Conservation (phyloP, 2,888 invertebrate species). For the Amiota minor region DNA sequence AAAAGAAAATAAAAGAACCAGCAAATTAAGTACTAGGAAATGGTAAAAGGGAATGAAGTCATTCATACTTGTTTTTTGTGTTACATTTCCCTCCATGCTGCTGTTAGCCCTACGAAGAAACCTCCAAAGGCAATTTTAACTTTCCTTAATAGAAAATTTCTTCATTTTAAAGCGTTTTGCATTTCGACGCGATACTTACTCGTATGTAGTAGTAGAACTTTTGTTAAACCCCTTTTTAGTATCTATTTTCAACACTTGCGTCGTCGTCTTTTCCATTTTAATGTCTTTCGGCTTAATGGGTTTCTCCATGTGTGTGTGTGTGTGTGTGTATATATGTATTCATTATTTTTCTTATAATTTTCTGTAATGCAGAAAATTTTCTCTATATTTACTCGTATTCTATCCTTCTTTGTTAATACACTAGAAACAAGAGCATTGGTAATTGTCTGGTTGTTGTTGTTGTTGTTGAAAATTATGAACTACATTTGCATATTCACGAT, state of each 20-base stretch:
- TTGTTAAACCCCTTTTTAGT: slow-evolving; percentile 32
- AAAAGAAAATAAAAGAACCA: background rate
- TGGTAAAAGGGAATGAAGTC: background rate
- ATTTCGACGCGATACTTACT: slow-evolving; percentile 1
- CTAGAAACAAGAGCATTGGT: slow-evolving; percentile 13
- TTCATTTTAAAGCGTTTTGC: slow-evolving; percentile 47
- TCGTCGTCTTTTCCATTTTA: slow-evolving; percentile 41
- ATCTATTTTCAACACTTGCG: slow-evolving; percentile 52
- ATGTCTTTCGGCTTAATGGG: slow-evolving; percentile 14
- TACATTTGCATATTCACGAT: background rate
- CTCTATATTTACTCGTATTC: background rate
- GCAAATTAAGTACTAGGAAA: slow-evolving; percentile 16
- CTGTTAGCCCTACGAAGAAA: too few relatives aligned
- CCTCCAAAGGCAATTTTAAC: slow-evolving; percentile 59
- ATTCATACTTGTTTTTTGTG: slow-evolving; percentile 26
- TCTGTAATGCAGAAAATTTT: slow-evolving; percentile 22
- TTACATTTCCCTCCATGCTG: too few relatives aligned
- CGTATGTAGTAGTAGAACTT: background rate
- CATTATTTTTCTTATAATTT: slow-evolving; percentile 18
- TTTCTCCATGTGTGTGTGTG: background rate
- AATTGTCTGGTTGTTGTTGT: background rate
- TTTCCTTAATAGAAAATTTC: slow-evolving; percentile 63
- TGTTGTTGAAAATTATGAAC: background rate
- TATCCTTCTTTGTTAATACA: slow-evolving; percentile 6
- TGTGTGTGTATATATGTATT: slow-evolving; percentile 1